Evolutionary conservation across 2,113 vertebrate species (phyloP).

Genomic region (Eclectus roratus): DNA sequence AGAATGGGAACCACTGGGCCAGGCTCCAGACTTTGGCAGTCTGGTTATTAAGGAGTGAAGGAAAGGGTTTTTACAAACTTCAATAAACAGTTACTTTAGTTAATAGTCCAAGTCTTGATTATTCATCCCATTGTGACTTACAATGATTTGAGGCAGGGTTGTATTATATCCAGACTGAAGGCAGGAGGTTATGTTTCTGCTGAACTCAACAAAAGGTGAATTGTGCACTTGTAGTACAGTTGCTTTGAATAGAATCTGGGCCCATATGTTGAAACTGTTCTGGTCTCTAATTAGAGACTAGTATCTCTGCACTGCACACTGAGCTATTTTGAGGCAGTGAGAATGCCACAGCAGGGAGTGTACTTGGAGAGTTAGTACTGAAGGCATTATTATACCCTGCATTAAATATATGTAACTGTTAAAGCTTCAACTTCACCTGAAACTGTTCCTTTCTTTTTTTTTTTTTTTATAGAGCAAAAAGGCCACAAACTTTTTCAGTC

Average conservation of each 20-base stretch:
- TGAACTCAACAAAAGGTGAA: constrained; percentile 57
- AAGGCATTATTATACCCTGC: constrained; percentile 33
- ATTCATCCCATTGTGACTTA: neutral
- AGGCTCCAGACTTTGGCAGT: neutral
- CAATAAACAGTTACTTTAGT: neutral
- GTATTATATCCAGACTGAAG: constrained; percentile 17
- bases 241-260: constrained; percentile 57
- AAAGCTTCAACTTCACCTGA: constrained; percentile 30
- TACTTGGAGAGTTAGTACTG: constrained; percentile 39
- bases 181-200: constrained; percentile 43
- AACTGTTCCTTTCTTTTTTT: neutral
- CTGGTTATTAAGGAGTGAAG: neutral
- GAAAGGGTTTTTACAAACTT: neutral
- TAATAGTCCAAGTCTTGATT: neutral
- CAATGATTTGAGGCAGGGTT: neutral
- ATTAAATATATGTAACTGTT: constrained; percentile 18
- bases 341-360: constrained; percentile 69
- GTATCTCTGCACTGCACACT: constrained; percentile 51
- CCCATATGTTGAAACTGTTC: constrained; percentile 59
- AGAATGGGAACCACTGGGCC: neutral
- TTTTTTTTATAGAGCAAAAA: neutral
- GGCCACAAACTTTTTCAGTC: neutral
- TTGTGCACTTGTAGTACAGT: constrained; percentile 29
- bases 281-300: constrained; percentile 63
- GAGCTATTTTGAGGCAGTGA: constrained; percentile 60